Evolutionary conservation across 1,140 invertebrate species (phyloP).

Genomic region (Drosophila pachea): DNA sequence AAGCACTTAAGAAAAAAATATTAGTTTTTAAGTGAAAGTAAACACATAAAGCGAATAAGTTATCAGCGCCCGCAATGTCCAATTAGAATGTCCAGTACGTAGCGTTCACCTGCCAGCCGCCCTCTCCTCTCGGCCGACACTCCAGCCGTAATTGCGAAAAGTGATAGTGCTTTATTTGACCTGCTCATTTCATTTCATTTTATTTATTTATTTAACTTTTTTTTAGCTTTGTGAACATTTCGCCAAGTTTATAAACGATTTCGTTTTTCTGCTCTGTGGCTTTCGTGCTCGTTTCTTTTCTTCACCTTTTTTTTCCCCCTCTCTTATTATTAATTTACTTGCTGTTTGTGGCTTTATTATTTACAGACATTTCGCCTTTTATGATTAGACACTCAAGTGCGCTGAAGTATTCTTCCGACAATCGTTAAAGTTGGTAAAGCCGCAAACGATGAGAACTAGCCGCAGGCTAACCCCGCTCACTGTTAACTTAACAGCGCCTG

Average conservation of each 20-base stretch:
- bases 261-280: slow-evolving; percentile 53
- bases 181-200: slow-evolving; percentile 42
- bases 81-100: slow-evolving; percentile 63
- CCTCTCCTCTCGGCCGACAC: slow-evolving; percentile 32
- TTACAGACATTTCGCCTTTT: slow-evolving; percentile 66
- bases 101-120: slow-evolving; percentile 4
- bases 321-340: slow-evolving; percentile 50
- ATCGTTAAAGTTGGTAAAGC: slow-evolving; percentile 52
- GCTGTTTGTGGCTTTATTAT: slow-evolving; percentile 66
- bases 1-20: not conserved
- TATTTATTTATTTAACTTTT: slow-evolving; percentile 33
- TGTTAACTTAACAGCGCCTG: slow-evolving; percentile 29
- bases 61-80: slow-evolving; percentile 41
- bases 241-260: slow-evolving; percentile 50
- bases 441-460: slow-evolving; percentile 44
- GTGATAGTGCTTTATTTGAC: slow-evolving; percentile 65
- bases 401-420: slow-evolving; percentile 72
- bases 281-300: slow-evolving; percentile 9
- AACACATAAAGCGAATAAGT: slow-evolving; percentile 52
- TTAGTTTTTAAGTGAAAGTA: slow-evolving; percentile 62
- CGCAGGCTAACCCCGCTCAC: slow-evolving; percentile 28
- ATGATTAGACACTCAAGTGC: slow-evolving; percentile 67
- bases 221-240: slow-evolving; percentile 13
- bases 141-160: slow-evolving; percentile 69
- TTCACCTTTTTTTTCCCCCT: slow-evolving; percentile 4